Conservation (phyloP, 2,888 invertebrate species). For the Papilio gigon region DNA sequence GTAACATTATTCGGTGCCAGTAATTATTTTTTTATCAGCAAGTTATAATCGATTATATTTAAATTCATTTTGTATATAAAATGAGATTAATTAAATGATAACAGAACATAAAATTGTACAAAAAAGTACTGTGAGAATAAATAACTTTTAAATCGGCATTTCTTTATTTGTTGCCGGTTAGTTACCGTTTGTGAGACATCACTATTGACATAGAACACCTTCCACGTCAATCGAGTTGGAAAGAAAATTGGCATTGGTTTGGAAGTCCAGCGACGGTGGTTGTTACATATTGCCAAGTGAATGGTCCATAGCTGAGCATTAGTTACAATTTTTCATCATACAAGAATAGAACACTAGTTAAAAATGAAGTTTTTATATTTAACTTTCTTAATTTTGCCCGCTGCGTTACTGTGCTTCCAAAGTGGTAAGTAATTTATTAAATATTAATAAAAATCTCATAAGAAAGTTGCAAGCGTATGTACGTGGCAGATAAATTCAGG, state of each 20-base stretch:
- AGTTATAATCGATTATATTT: not conserved
- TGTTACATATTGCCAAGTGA: slow-evolving; percentile 70
- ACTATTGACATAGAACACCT: slow-evolving; percentile 77
- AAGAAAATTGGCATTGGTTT: slow-evolving; percentile 72
- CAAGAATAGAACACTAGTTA: slow-evolving; percentile 51
- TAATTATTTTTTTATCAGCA: not conserved
- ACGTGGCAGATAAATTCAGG: slow-evolving; percentile 72
- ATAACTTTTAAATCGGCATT: not conserved
- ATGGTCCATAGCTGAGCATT: slow-evolving; percentile 63
- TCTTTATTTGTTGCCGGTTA: not conserved
- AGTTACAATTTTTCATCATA: slow-evolving; percentile 51
- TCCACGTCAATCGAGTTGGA: slow-evolving; percentile 84
- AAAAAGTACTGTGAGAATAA: not conserved
- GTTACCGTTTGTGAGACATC: slow-evolving; percentile 47
- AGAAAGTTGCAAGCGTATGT: slow-evolving; percentile 53
- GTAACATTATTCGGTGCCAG: not conserved
- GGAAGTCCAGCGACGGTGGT: slow-evolving; percentile 56
- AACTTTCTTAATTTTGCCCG: slow-evolving; percentile 85
- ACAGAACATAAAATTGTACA: no score
- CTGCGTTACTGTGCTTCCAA: slow-evolving; percentile 86
- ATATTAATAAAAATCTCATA: slow-evolving; percentile 46
- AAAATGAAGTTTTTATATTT: slow-evolving; percentile 88
- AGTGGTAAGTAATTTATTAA: slow-evolving; percentile 83
- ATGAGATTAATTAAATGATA: not conserved
- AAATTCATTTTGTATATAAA: not conserved